Conservation (phyloP, 2,888 invertebrate species). For the Harpalus rubripes region DNA sequence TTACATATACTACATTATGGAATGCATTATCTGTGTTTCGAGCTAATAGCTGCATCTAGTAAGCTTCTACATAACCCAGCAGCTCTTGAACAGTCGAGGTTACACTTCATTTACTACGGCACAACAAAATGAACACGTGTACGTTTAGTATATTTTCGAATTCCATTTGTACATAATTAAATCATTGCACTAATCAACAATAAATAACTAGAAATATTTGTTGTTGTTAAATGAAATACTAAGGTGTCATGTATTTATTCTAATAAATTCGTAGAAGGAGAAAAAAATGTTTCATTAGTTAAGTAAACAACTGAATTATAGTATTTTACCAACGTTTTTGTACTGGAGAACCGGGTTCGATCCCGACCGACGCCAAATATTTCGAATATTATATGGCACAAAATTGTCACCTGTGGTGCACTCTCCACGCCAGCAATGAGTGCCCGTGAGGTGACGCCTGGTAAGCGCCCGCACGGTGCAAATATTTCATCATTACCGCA, state of each 20-base stretch:
- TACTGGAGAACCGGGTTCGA: no score
- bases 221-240: neutral
- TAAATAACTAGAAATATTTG: constrained; percentile 12
- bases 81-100: constrained; percentile 11
- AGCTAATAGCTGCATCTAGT: neutral
- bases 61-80: neutral
- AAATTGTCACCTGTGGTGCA: no score
- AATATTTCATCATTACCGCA: no score
- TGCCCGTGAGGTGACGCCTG: no score
- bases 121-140: neutral
- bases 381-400: no score
- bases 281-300: neutral
- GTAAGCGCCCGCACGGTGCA: no score
- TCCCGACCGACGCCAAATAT: no score
- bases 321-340: neutral
- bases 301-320: neutral
- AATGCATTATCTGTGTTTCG: neutral
- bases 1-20: neutral
- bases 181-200: constrained; percentile 14
- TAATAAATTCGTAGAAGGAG: neutral
- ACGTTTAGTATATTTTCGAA: constrained; percentile 6
- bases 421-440: no score
- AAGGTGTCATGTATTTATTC: neutral
- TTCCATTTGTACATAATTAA: constrained; percentile 27
- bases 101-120: constrained; percentile 26